Evolutionary conservation across 2,113 vertebrate genomes (phyloP), one percentile per base, ranked within the genome.

Genomic region (Vulpes vulpes): DNA sequence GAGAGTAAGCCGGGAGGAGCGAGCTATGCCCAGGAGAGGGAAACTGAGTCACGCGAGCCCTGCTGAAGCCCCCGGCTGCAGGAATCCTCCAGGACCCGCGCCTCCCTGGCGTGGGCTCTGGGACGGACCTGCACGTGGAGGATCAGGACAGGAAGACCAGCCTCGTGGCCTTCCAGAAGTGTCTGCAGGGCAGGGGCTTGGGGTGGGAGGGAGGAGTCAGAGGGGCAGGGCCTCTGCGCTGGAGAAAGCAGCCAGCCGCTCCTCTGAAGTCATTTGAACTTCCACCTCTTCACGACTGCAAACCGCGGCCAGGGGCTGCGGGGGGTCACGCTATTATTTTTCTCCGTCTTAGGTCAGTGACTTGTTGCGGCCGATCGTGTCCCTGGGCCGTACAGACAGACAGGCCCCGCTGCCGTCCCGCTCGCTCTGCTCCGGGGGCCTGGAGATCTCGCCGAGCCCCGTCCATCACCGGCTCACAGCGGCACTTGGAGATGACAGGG

Each of bases 401-500:
- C 81, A 90, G 71, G 73, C 94, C 92, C 27, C 43, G 49, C 80
- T 57, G 23, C 51, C 9, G 35, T 81, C 93, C 80, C 60, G 15
- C 11, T 64, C 35, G 81, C 96, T 89, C 53, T 0, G 83, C 30
- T n/a, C 30, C 4, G 53, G 84, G 2, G 62, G 60, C 71, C 7
- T 1, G 0, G 0, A 87, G 65, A 76, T 30, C 76, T 81, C 91
- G 59, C 71, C 16, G 20, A 2, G 20, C 89, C 30, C 85, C 38
- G 96, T 96, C 97, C 93, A 5, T 98, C 98, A 94, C 81, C 53
- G 0, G 0, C 84, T 92, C 0, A 23, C 73, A 76, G 97, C 93
- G 97, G 90, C 91, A 92, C 64, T 32, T 92, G 97, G 96, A 95
- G 94, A 94, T 88, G 95, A 98, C 97, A 93, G 97, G 95, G 97